phyloP scores from a whole-genome alignment of 2,797 vertebrate species.

The Taeniopygia guttata region DNA sequence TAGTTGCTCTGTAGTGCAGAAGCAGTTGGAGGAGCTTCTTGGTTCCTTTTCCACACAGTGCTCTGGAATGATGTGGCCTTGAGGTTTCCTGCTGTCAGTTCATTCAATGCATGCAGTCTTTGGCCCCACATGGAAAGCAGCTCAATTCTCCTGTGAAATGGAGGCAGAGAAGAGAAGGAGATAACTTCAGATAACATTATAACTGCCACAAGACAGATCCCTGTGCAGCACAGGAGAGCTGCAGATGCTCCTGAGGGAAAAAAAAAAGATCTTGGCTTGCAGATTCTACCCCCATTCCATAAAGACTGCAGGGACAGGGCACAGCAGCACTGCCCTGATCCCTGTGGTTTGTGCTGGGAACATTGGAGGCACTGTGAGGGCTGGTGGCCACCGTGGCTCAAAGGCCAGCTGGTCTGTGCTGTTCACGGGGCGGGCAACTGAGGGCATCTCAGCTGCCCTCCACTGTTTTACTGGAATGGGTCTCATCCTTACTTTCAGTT shows the following conservation, averaged over 20 bases:
- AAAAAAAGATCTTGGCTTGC: not conserved
- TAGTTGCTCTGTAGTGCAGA: not conserved
- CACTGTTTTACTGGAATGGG: not conserved
- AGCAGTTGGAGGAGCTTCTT: not conserved
- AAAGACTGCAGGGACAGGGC: not conserved
- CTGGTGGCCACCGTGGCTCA: fast-evolving
- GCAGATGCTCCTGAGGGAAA: not conserved
- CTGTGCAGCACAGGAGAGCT: not conserved
- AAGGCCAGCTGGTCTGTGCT: not conserved
- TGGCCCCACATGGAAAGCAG: not conserved
- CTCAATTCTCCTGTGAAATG: not conserved
- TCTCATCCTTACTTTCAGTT: not conserved
- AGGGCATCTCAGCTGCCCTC: not conserved
- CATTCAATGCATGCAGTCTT: not conserved
- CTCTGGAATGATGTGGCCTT: not conserved
- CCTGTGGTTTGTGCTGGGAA: not conserved
- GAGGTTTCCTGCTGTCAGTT: not conserved
- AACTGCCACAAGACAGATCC: not conserved
- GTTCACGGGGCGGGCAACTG: not conserved
- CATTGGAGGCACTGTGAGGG: fast-evolving
- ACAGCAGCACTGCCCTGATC: not conserved
- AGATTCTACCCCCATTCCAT: fast-evolving
- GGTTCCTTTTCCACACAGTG: not conserved
- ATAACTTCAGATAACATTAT: not conserved
- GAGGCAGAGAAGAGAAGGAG: not conserved